Evolutionary conservation across 2,797 vertebrate species (phyloP), one percentile per base, ranked within the genome.

Genomic region (Hydrolagus colliei): DNA sequence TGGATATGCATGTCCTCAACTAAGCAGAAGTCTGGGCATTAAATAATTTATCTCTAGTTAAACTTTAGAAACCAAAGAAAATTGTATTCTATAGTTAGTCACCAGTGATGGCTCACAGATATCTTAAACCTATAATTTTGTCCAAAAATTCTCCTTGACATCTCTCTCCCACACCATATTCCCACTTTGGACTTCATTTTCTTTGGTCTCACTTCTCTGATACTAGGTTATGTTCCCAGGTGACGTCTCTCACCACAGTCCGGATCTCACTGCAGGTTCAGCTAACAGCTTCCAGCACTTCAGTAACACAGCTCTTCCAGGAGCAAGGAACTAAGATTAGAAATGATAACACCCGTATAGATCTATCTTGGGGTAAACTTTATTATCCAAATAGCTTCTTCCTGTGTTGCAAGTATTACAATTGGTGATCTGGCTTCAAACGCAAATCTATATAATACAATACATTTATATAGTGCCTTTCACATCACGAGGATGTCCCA

Each of bases 31-130:
- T 18, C 41, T 77, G 75, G 9, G 41, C 41, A 35, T 77, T 77
- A 59, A 61, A 41, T 12, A 77, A 61, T 77, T 61, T 77, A 77
- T 59, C 41, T 77, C 52, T n/a, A 61, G 16, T 61, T 11, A 11
- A 77, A 77, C 35, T 61, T 77, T 77, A 77, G 75, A 61, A 77
- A 41, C 61, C 75, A 77, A 77, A 61, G 52, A 18, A 59, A 18
- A 77, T 77, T 77, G 41, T 16, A 77, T 11, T 77, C 75, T 59
- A 59, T 77, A 52, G 41, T 61, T 77, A 77, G 75, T 4, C 7
- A 61, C 61, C 2, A n/a, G 52, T 1, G 10, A n/a, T 59, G 52
- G 61, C 61, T 77, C 20, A 59, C 18, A 77, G 18, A 77, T 18
- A 77, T 4, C 14, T 9, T 52, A 6, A 52, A 52, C 3, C 41